A percentile compares a stretch with the other conserved stretches of the same genome.
Evolutionary conservation across 2,888 invertebrate species (phyloP).

Genomic region (Pristionchus exspectatus): DNA sequence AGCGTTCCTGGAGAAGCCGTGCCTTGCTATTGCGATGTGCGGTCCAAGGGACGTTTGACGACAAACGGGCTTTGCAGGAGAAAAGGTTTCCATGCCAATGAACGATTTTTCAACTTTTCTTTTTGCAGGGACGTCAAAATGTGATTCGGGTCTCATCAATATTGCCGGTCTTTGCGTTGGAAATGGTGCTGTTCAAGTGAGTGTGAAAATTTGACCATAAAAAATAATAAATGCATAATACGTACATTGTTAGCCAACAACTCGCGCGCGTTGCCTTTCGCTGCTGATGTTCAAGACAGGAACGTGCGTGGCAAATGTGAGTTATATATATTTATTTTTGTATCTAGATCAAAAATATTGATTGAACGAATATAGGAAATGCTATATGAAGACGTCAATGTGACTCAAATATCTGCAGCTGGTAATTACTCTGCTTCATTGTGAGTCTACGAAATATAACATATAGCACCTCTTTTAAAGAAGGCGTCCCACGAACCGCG

Average conservation of each 20-base stretch:
- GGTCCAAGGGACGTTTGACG: not conserved
- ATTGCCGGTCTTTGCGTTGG: not conserved
- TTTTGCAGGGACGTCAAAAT: not conserved
- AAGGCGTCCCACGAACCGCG: too few relatives aligned
- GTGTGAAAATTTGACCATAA: not conserved
- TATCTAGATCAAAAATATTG: not conserved
- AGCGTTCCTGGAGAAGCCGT: not conserved
- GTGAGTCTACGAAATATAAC: not conserved
- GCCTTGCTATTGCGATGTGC: not conserved
- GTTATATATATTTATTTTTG: not conserved
- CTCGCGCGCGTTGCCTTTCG: not conserved
- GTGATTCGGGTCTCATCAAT: not conserved
- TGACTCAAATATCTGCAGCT: not conserved
- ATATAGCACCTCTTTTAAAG: too few relatives aligned
- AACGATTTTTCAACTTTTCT: not conserved
- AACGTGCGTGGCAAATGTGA: not conserved
- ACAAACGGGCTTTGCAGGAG: not conserved
- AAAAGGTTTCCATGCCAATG: not conserved
- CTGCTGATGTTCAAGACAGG: not conserved
- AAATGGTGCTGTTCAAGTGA: not conserved
- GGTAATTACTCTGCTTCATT: not conserved
- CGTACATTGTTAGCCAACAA: not conserved
- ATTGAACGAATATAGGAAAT: not conserved
- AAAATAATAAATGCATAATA: not conserved
- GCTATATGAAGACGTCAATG: not conserved